phyloP scores from a whole-genome alignment of 2,888 invertebrate genomes.

The Sphecodes monilicornis region DNA sequence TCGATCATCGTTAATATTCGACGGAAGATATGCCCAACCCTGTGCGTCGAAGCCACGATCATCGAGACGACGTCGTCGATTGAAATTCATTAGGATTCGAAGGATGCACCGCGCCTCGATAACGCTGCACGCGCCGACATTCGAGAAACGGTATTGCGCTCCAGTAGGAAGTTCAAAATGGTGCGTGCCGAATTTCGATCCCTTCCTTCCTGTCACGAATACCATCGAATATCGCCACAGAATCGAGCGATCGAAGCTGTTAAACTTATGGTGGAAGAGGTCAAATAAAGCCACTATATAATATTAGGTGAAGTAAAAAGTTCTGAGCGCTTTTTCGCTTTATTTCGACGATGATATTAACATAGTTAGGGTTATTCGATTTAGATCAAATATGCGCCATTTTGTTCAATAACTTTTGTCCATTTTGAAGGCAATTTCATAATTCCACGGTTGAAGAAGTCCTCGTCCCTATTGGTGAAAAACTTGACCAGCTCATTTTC shows the following conservation, averaged over 20 bases:
- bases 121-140: constrained; percentile 46
- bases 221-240: background rate
- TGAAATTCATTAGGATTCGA: constrained; percentile 64
- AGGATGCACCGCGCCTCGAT: constrained; percentile 50
- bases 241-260: background rate
- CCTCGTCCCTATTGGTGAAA: too few species aligned
- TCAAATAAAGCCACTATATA: too few species aligned
- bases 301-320: too few species aligned
- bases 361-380: too few species aligned
- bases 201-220: background rate
- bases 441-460: too few species aligned
- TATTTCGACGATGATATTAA: too few species aligned
- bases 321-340: too few species aligned
- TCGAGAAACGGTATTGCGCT: constrained; percentile 59
- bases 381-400: too few species aligned
- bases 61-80: constrained; percentile 18
- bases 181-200: constrained; percentile 16
- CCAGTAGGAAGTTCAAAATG: constrained; percentile 53
- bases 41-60: background rate
- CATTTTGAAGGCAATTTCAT: too few species aligned
- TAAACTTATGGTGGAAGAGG: too few species aligned
- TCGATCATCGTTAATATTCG: constrained; percentile 49
- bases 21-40: constrained; percentile 52
- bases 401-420: too few species aligned
- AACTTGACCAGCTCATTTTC: too few species aligned